These are phyloP conservation scores for Python bivittatus DNA, from an alignment of 2,113 vertebrate species.

Conservation along the genomic window DNA sequence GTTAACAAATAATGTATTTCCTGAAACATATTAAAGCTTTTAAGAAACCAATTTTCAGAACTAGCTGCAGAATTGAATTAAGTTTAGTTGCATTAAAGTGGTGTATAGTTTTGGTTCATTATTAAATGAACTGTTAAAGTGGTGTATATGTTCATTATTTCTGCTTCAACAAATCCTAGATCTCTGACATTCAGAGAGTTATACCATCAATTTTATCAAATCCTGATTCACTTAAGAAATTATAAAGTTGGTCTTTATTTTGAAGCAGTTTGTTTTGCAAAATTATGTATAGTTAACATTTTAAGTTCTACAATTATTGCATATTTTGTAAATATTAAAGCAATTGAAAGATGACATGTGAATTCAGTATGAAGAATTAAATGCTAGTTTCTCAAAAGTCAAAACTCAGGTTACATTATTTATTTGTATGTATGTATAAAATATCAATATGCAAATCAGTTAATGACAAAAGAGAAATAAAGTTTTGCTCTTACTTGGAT, in stretches of 20 bases:
- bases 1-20: background rate
- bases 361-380: background rate
- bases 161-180: background rate
- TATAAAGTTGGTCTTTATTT: background rate
- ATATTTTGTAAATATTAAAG: background rate
- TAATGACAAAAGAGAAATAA: conserved; percentile 18
- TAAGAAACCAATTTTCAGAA: background rate
- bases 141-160: background rate
- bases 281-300: background rate
- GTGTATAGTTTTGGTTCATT: background rate
- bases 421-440: background rate
- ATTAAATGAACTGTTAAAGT: too few relatives aligned
- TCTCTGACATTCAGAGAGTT: background rate
- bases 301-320: background rate
- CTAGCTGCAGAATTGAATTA: background rate
- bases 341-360: background rate
- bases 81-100: background rate
- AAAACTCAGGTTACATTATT: background rate
- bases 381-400: background rate
- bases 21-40: background rate
- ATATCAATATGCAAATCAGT: background rate
- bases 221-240: background rate
- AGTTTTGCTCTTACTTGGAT: conserved; percentile 87
- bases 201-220: background rate
- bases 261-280: background rate